phyloP scores from a whole-genome alignment of 2,113 vertebrate species.

The Talpa occidentalis region DNA sequence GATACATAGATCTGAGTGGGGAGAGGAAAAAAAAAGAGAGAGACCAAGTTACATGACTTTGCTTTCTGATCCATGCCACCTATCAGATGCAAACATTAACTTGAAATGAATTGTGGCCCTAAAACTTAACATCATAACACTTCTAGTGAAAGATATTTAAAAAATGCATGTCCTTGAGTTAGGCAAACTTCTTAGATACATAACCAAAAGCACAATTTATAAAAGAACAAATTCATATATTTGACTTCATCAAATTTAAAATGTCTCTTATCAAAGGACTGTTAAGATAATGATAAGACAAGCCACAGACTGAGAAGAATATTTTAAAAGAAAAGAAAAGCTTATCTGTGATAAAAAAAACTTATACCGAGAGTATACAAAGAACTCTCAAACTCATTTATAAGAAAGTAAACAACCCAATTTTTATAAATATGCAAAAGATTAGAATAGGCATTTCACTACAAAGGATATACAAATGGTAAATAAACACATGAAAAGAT shows the following conservation, averaged over 20 bases:
- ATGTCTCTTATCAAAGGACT: not conserved
- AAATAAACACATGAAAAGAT: constrained; percentile 27
- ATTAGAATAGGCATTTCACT: not conserved
- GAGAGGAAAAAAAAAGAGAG: not conserved
- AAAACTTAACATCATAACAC: not conserved
- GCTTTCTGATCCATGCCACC: not conserved
- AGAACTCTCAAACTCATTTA: not conserved
- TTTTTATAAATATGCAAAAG: not conserved
- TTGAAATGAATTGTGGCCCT: not conserved
- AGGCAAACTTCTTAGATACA: not conserved
- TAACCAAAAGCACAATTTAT: not conserved
- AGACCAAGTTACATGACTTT: not conserved
- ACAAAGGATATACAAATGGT: not conserved
- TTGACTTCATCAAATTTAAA: not conserved
- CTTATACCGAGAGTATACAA: not conserved
- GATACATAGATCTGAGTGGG: not conserved
- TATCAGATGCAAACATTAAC: not conserved
- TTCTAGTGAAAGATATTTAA: not conserved
- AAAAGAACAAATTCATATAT: constrained; percentile 2
- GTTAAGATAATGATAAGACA: not conserved
- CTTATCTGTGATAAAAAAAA: not conserved
- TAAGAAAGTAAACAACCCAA: not conserved
- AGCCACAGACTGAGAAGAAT: not conserved
- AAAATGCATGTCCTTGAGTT: not conserved
- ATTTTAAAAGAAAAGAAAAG: not conserved